These are phyloP conservation scores for Euglossa dilemma DNA, from an alignment of 1,140 invertebrate species.

Conservation along the genomic window DNA sequence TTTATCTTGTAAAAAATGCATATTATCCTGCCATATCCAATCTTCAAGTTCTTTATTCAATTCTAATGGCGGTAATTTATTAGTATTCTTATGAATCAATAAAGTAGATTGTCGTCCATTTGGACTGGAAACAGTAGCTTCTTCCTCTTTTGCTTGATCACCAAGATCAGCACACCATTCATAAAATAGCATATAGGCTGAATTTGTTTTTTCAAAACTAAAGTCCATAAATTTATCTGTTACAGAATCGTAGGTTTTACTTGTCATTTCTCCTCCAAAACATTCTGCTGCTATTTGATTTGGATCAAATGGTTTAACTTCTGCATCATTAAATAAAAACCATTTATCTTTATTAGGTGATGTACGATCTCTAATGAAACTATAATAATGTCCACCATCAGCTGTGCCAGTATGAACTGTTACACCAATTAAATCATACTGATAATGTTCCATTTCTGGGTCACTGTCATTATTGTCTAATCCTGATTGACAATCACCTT, in stretches of 20 bases:
- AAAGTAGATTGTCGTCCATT: constrained; percentile 59
- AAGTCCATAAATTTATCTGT: constrained; percentile 99
- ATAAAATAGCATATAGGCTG: constrained; percentile 98
- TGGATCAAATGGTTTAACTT: constrained; percentile 97
- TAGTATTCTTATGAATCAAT: constrained; percentile 68
- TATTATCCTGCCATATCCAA: constrained; percentile 98
- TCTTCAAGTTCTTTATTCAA: constrained; percentile 91
- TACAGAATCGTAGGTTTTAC: constrained; percentile 97
- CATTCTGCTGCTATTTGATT: constrained; percentile 96
- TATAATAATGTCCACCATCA: constrained; percentile 98
- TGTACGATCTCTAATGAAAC: constrained; percentile 94
- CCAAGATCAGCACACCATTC: constrained; percentile 86
- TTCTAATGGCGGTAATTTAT: constrained; percentile 80
- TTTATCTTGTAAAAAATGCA: constrained; percentile 96
- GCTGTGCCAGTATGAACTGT: constrained; percentile 98
- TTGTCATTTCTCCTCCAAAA: constrained; percentile 98
- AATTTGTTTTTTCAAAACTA: constrained; percentile 98
- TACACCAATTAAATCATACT: constrained; percentile 97
- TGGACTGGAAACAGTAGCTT: constrained; percentile 79
- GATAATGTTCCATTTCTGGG: constrained; percentile 85
- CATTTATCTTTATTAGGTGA: constrained; percentile 91
- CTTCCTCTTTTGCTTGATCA: constrained; percentile 74
- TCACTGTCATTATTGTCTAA: constrained; percentile 70
- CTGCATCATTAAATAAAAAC: constrained; percentile 97
- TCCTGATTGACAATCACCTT: constrained; percentile 77